Conservation (phyloP, 2,797 vertebrate species). For the Chelonia mydas region DNA sequence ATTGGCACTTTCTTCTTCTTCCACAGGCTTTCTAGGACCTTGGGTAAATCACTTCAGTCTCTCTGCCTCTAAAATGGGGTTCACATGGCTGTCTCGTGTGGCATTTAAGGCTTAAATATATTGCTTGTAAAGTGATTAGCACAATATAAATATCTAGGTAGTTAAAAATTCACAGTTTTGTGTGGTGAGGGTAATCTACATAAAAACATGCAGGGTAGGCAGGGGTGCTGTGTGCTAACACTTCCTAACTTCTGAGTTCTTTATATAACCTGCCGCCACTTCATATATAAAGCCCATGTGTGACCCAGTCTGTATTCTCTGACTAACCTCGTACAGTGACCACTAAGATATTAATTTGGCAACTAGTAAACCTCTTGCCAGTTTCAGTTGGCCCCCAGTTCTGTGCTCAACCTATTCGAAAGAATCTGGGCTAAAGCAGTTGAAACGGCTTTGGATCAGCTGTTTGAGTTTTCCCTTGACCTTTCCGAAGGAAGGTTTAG, state of each 20-base stretch:
- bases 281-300: background rate
- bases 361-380: background rate
- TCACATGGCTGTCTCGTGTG: background rate
- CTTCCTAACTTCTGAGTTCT: background rate
- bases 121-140: background rate
- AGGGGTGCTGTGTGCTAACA: background rate
- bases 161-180: background rate
- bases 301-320: background rate
- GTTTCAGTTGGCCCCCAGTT: background rate
- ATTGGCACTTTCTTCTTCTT: accelerated
- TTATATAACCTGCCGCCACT: background rate
- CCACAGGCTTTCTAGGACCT: background rate
- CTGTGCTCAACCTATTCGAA: background rate
- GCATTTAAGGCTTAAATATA: background rate
- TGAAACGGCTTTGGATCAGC: background rate
- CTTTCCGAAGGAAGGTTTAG: background rate
- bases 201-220: background rate
- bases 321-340: background rate
- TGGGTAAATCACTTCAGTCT: background rate
- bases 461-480: accelerated
- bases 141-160: background rate
- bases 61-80: background rate
- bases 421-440: background rate
- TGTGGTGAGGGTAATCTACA: background rate
- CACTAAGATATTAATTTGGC: background rate